A percentile compares a stretch with the other conserved stretches of the same genome.
Evolutionary conservation across 2,113 vertebrate genomes (phyloP).

Genomic region (Entosphenus tridentatus): DNA sequence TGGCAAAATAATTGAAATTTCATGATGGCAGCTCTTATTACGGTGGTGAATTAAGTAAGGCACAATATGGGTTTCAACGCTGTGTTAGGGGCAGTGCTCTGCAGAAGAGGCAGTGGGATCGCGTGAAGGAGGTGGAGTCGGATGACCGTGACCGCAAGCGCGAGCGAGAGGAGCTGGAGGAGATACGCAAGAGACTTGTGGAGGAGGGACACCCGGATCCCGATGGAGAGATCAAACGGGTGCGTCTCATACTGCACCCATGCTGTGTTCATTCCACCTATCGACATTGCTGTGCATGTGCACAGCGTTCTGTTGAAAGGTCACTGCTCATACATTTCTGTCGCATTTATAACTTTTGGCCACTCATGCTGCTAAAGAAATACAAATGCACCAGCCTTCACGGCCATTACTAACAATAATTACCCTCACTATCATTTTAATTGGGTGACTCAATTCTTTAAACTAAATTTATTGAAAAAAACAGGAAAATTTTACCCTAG

Average conservation of each 20-base stretch:
- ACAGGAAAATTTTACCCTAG: not conserved
- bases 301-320: too few species aligned
- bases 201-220: conserved; percentile 94
- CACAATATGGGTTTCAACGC: too few species aligned
- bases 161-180: conserved; percentile 89
- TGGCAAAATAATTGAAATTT: too few species aligned
- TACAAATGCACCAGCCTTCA: too few species aligned
- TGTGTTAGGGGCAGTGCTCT: conserved; percentile 68
- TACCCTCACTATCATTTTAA: not conserved
- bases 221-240: conserved; percentile 87
- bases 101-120: conserved; percentile 81
- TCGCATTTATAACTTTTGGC: too few species aligned
- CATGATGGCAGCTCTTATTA: not conserved
- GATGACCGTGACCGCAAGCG: conserved; percentile 92
- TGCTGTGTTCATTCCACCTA: too few species aligned
- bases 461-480: not conserved
- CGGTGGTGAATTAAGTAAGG: not conserved
- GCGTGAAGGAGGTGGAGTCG: conserved; percentile 90
- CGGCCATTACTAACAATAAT: not conserved
- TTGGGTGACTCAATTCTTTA: not conserved
- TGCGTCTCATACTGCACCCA: conserved; percentile 16
- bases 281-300: too few species aligned
- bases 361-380: too few species aligned
- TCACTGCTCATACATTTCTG: too few species aligned
- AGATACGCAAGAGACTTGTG: conserved; percentile 81